Conservation (phyloP, 2,888 invertebrate genomes). For the Andrena camellia region DNA sequence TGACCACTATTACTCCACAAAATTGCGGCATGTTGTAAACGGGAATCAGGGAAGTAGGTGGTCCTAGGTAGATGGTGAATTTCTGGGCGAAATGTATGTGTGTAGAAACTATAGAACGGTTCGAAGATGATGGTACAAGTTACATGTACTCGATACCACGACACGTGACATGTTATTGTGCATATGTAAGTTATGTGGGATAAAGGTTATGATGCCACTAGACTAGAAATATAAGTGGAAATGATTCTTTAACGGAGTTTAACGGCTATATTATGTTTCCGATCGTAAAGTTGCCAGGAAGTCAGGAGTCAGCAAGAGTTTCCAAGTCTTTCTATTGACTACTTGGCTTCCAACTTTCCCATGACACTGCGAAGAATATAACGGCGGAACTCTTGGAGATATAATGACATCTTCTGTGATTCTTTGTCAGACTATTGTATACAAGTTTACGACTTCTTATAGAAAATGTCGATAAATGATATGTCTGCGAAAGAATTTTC, state of each 20-base stretch:
- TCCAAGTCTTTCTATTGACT: slow-evolving; percentile 44
- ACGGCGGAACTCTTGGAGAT: background rate
- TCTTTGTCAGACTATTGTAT: background rate
- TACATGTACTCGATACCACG: background rate
- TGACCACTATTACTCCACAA: background rate
- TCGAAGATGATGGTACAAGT: background rate
- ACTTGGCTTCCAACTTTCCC: background rate
- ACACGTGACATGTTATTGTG: no score
- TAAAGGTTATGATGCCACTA: no score
- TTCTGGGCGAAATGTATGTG: slow-evolving; percentile 27
- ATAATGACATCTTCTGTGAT: background rate
- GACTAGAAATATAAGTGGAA: background rate
- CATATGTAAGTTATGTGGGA: no score
- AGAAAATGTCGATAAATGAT: background rate
- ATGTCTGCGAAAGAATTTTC: no score
- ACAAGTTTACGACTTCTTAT: background rate
- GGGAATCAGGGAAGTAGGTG: slow-evolving; percentile 68
- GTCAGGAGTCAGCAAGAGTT: slow-evolving; percentile 42
- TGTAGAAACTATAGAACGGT: background rate
- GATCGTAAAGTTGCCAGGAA: slow-evolving; percentile 46
- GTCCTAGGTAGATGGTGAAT: slow-evolving; percentile 50
- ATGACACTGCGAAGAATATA: background rate
- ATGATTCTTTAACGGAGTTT: slow-evolving; percentile 10
- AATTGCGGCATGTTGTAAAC: slow-evolving; percentile 60
- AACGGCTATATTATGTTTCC: slow-evolving; percentile 46